A percentile compares a stretch with the other conserved stretches of the same genome.
phyloP scores from a whole-genome alignment of 1,140 invertebrate species.

The Cydia fagiglandana region DNA sequence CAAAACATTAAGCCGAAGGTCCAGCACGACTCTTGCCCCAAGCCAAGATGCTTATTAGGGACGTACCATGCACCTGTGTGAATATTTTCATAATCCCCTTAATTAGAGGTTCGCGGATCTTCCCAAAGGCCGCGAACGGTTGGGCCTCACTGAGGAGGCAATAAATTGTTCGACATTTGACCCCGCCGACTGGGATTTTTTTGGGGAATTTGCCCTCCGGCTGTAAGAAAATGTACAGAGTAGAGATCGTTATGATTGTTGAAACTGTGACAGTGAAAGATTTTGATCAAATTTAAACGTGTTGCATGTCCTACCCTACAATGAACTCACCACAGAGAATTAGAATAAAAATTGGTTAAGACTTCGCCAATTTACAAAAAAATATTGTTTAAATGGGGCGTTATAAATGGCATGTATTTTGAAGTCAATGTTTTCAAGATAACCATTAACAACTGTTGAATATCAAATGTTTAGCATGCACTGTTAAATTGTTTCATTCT shows the following conservation, averaged over 20 bases:
- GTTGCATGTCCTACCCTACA: neutral
- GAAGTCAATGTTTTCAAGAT: too few species aligned
- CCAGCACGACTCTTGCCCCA: constrained; percentile 71
- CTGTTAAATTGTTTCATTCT: too few species aligned
- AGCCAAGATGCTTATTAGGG: constrained; percentile 76
- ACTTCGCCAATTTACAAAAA: neutral
- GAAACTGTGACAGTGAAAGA: neutral
- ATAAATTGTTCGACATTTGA: constrained; percentile 80
- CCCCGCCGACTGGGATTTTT: constrained; percentile 65
- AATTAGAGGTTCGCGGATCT: constrained; percentile 77
- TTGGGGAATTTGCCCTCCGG: constrained; percentile 73
- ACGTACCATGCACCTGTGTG: constrained; percentile 75
- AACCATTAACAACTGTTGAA: too few species aligned
- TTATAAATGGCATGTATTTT: too few species aligned
- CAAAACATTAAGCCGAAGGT: constrained; percentile 66
- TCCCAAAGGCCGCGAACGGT: constrained; percentile 73
- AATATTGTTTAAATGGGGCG: too few species aligned
- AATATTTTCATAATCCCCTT: constrained; percentile 78
- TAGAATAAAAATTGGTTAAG: neutral
- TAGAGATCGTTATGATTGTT: constrained; percentile 36
- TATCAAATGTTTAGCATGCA: too few species aligned
- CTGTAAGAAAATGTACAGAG: constrained; percentile 67
- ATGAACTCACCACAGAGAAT: neutral
- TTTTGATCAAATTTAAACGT: neutral
- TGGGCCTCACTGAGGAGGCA: constrained; percentile 71